Base-by-base conservation (phyloP, 2,888 invertebrate genomes). In the Lasioglossum figueresi region DNA sequence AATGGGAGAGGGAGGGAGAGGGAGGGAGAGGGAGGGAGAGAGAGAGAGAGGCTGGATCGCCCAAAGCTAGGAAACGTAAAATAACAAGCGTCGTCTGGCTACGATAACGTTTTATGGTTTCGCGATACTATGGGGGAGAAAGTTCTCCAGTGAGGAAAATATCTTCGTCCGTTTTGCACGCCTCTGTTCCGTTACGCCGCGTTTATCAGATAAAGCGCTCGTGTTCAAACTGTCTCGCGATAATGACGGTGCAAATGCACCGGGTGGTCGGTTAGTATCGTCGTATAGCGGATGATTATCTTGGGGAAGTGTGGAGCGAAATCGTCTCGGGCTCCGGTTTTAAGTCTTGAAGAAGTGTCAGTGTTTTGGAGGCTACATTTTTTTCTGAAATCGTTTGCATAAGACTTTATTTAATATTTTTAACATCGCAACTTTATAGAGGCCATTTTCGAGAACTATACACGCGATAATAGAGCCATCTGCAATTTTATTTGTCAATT, bases 61-160 rank as follows among this genome's bases (percentile, higher is more conserved):
- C 43, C 71, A 59, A 63, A 59, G 56, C 56, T 73, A 31, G 52
- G 71, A 45, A 19, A 27, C 59, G 31, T 77, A 70, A 77, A 73
- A 52, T 82, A 68, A 82, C 83, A 70, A 76, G 81, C 56, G 70
- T 74, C 66, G 31, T 40, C 68, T 37, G n/a, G 19, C 45, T n/a
- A 63, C 76, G 83, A 71, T 74, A 74, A 77, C 73, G 40, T 82
- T 77, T 82, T 70, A 84, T 56, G 59, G 79, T 72, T 79, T 59
- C 23, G 4, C 59, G 83, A 82, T 84, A 70, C 76, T 48, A 63
- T 31, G n/a, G 23, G 40, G 31, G 56, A 76, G 56, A 48, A 82
- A 84, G 73, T 84, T 84, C 70, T 74, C 82, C 16, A n/a, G 4
- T 77, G 70, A 82, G 77, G 76, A 37, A 80, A 83, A 82, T 82